Conservation (phyloP, 2,113 vertebrate species). For the Apteryx owenii region DNA sequence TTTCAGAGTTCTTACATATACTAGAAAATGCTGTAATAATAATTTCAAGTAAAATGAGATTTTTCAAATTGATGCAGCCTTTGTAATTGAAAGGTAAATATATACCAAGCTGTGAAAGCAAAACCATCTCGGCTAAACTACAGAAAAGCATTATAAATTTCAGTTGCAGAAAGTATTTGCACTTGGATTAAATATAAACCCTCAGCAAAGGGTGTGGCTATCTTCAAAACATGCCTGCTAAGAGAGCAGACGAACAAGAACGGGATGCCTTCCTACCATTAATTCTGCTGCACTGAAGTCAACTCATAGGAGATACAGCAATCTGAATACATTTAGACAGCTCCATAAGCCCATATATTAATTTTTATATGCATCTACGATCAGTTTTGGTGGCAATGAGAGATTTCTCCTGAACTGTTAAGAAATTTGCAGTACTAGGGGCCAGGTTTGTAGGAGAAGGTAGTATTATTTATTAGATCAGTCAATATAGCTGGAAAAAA, state of each 20-base stretch:
- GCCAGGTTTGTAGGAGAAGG: not conserved
- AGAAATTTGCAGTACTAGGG: not conserved
- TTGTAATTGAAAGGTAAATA: not conserved
- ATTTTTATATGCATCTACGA: not conserved
- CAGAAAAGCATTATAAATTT: not conserved
- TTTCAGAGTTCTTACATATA: not conserved
- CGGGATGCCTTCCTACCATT: not conserved
- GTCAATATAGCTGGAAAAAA: not conserved
- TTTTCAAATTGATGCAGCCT: not conserved
- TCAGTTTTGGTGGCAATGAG: not conserved
- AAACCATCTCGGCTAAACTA: not conserved
- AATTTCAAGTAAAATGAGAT: not conserved
- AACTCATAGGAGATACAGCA: not conserved
- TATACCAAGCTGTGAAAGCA: not conserved
- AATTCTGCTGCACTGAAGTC: not conserved
- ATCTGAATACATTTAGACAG: not conserved
- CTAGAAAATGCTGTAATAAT: too few species aligned
- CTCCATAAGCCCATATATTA: not conserved
- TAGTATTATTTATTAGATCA: not conserved
- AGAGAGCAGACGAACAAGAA: not conserved
- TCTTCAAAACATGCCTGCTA: not conserved
- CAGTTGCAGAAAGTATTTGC: conserved; percentile 5
- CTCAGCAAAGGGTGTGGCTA: not conserved
- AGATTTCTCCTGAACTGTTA: not conserved
- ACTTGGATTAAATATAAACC: conserved; percentile 38